These are phyloP conservation scores for Teleiodes luculella DNA, from an alignment of 2,888 invertebrate species.

Conservation along the genomic window DNA sequence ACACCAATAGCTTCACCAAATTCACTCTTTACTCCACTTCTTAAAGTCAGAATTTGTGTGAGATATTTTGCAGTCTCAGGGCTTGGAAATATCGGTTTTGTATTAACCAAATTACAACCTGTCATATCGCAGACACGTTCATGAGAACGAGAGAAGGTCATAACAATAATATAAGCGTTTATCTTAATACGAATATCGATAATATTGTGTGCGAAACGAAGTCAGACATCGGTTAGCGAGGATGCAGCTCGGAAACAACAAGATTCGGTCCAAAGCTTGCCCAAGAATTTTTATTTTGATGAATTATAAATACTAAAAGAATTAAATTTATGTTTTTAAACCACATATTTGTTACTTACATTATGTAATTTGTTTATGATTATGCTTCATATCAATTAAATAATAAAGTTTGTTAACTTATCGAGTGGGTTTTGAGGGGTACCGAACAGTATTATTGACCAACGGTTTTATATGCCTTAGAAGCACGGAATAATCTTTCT, in stretches of 20 bases:
- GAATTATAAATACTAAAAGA: no score
- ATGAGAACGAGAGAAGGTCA: conserved; percentile 65
- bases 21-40: conserved; percentile 11
- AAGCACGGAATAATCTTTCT: no score
- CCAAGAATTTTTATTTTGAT: no score
- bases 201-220: conserved; percentile 2
- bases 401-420: no score
- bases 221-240: neutral
- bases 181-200: conserved; percentile 7
- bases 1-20: neutral
- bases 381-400: no score
- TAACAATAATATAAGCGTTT: conserved; percentile 32
- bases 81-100: conserved; percentile 37
- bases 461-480: no score
- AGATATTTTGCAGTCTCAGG: conserved; percentile 18
- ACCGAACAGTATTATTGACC: no score
- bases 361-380: no score
- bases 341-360: no score
- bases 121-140: conserved; percentile 69
- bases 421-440: no score
- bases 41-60: neutral
- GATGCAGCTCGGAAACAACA: neutral
- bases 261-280: neutral
- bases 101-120: conserved; percentile 68
- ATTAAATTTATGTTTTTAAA: no score